Evolutionary conservation across 1,140 invertebrate species (phyloP), one percentile per base, ranked within the genome.

Genomic region (Drosophila pectinifera): DNA sequence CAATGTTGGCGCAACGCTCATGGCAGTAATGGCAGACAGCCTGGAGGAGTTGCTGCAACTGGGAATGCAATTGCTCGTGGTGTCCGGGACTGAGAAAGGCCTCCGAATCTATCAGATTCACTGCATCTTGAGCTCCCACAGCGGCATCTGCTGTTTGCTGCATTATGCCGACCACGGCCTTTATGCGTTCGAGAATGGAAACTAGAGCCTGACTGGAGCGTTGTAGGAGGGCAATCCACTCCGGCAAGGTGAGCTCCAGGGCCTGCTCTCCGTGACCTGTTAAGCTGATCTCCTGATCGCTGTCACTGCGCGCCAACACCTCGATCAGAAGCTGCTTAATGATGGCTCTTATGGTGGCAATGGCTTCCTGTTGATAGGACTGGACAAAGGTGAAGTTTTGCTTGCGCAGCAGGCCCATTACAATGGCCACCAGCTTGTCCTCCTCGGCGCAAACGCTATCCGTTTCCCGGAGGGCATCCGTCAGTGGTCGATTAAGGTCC

Each of bases 21-120:
- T 98, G 97, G 72, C 97, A 97, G 92, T 98, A 98, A 93, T 99
- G 96, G 92, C 97, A 98, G 24, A 98, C 94, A 5, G 95, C 95
- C 51, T 93, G 94, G 3, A 98, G 93, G 86, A 98, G 94, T 69
- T 97, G 96, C 67, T 94, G 94, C 46, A 99, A 93, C 91, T 96
- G 96, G 4, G 93, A 93, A 24, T 94, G 94, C 10, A 98, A 94
- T 55, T 94, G 94, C 26, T 91, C 83, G 75, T 96, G 94, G 76
- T 98, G 97, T 53, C 94, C 95, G 13, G 94, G 92, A 6, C 94
- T 94, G 53, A 98, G 94, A 85, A 96, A 94, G 58, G 94, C 94
- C 86, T 97, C 96, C 75, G 93, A 93, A 38, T 94, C 93, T 83
- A 93, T 93, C 11, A 94, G 92, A 69, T 93, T 93, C 11, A 94